Percentiles rank a stretch among this genome's conserved stretches.
Conservation (phyloP, 2,797 vertebrate species). For the Petrocephalus sullivani region DNA sequence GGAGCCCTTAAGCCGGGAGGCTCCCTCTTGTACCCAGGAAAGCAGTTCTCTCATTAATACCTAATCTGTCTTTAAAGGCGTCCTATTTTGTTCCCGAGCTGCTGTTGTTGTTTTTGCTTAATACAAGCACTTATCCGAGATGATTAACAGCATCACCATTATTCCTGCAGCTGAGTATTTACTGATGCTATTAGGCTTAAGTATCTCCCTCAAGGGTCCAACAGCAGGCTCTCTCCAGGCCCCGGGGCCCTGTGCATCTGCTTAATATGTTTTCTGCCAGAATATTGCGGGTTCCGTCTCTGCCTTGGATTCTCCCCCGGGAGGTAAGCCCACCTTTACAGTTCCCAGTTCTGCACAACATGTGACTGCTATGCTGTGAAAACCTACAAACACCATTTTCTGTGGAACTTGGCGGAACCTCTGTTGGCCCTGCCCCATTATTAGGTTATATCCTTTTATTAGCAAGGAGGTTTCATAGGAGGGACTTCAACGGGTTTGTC, state of each 20-base stretch:
- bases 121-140: conserved; percentile 4
- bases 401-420: not conserved
- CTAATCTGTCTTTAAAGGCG: not conserved
- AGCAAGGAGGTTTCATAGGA: not conserved
- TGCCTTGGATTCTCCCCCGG: not conserved
- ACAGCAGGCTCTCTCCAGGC: not conserved
- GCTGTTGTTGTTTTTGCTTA: conserved; percentile 6
- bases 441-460: conserved; percentile 4
- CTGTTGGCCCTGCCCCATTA: not conserved
- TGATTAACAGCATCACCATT: not conserved
- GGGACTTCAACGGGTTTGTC: not conserved
- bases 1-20: not conserved
- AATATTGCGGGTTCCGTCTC: not conserved
- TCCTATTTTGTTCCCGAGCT: not conserved
- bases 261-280: not conserved
- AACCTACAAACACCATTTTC: not conserved
- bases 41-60: not conserved
- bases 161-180: conserved; percentile 3
- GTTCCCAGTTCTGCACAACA: not conserved
- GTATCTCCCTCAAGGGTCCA: not conserved
- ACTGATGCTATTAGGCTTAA: conserved; percentile 2
- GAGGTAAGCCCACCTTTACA: not conserved
- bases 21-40: not conserved
- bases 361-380: not conserved
- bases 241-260: not conserved